Conservation (phyloP, 1,140 invertebrate species). For the Parapsyche elsis region DNA sequence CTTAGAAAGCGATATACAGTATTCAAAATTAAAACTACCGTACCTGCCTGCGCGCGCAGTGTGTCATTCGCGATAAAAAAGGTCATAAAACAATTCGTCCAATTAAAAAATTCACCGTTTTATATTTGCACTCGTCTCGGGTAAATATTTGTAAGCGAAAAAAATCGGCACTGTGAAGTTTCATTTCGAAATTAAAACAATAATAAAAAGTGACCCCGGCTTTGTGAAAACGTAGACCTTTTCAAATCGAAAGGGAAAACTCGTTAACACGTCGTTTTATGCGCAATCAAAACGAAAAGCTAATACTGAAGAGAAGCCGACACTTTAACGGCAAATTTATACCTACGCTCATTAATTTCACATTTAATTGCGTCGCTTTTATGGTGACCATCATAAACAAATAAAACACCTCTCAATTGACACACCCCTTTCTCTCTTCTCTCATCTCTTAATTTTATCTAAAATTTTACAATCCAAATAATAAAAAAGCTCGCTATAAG, state of each 20-base stretch:
- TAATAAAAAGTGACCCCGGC: not conserved
- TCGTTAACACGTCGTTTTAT: conserved; percentile 28
- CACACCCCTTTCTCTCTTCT: not conserved
- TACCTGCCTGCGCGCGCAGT: no score
- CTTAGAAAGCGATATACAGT: no score
- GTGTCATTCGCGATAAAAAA: no score
- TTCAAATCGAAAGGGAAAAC: conserved; percentile 1
- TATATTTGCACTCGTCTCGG: no score
- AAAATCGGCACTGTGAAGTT: no score
- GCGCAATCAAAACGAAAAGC: conserved; percentile 18
- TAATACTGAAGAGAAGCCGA: not conserved
- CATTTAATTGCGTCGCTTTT: conserved; percentile 18
- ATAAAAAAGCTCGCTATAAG: no score
- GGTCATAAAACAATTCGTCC: no score
- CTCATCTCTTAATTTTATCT: no score
- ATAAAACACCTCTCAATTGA: not conserved
- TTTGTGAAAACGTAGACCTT: not conserved
- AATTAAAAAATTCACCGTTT: no score
- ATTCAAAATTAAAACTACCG: no score
- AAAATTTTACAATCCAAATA: no score
- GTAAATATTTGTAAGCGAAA: no score
- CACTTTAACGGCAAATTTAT: not conserved
- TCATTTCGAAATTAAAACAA: conserved; percentile 5
- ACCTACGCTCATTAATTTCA: not conserved
- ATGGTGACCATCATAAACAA: not conserved